A percentile compares a stretch with the other conserved stretches of the same genome.
These are phyloP conservation scores for Ornithorhynchus anatinus DNA, from an alignment of 2,113 vertebrate species.

Conservation along the genomic window DNA sequence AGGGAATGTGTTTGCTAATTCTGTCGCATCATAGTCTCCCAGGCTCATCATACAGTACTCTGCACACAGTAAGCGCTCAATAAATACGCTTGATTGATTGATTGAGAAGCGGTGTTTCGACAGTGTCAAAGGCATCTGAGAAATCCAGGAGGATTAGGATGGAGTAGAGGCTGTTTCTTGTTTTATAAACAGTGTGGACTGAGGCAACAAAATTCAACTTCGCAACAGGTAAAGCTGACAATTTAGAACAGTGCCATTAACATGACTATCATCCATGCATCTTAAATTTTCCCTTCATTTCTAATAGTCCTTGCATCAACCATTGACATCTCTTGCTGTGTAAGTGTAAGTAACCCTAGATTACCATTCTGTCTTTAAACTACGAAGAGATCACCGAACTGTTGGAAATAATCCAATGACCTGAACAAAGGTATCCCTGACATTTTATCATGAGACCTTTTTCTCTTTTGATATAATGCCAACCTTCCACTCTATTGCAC, in stretches of 20 bases:
- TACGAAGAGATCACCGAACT: constrained; percentile 23
- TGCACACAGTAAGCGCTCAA: too few relatives aligned
- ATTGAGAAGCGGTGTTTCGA: too few relatives aligned
- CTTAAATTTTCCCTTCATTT: neutral
- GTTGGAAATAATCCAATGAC: constrained; percentile 41
- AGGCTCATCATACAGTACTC: too few relatives aligned
- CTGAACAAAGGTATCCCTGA: constrained; percentile 43
- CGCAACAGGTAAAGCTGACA: neutral
- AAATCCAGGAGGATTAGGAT: too few relatives aligned
- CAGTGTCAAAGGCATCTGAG: too few relatives aligned
- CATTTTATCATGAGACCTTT: constrained; percentile 46
- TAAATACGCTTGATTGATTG: too few relatives aligned
- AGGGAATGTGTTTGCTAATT: too few relatives aligned
- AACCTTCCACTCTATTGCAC: constrained; percentile 32
- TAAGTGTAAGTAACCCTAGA: constrained; percentile 11
- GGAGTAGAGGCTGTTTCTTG: neutral
- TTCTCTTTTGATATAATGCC: neutral
- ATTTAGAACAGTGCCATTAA: neutral
- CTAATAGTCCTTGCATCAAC: constrained; percentile 10
- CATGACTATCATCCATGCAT: neutral
- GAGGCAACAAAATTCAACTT: neutral
- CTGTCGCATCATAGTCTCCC: too few relatives aligned
- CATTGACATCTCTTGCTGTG: constrained; percentile 39
- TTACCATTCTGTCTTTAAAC: constrained; percentile 42
- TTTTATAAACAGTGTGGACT: neutral